Percentiles rank a stretch among this genome's conserved stretches.
Evolutionary conservation across 2,797 vertebrate genomes (phyloP).

Genomic region (Lophura swinhoii): DNA sequence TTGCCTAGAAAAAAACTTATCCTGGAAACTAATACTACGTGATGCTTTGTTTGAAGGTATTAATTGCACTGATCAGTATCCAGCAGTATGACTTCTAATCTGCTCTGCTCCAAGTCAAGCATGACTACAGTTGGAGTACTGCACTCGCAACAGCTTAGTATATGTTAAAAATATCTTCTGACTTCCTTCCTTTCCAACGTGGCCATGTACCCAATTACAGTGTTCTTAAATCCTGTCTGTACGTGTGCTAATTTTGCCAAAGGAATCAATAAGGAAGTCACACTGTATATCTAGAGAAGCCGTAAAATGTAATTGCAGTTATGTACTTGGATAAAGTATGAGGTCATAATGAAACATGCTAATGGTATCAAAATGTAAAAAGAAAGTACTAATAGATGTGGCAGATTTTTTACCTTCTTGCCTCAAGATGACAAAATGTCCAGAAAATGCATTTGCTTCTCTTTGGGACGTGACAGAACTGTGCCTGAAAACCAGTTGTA

Average conservation of each 20-base stretch:
- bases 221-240: neutral
- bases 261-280: neutral
- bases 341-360: neutral
- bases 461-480: neutral
- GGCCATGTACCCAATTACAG: neutral
- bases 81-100: neutral
- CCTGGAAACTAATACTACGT: neutral
- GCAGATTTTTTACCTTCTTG: neutral
- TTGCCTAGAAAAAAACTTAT: neutral
- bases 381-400: neutral
- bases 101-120: neutral
- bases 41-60: neutral
- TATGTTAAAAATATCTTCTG: conserved; percentile 16
- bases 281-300: neutral
- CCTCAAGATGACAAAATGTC: neutral
- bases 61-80: neutral
- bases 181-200: conserved; percentile 3
- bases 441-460: neutral
- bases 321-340: neutral
- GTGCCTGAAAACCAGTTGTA: neutral
- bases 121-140: neutral
- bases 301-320: neutral
- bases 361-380: neutral
- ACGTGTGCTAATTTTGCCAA: neutral
- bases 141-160: neutral